phyloP scores from a whole-genome alignment of 2,888 invertebrate species.

The Epiblema foenella region DNA sequence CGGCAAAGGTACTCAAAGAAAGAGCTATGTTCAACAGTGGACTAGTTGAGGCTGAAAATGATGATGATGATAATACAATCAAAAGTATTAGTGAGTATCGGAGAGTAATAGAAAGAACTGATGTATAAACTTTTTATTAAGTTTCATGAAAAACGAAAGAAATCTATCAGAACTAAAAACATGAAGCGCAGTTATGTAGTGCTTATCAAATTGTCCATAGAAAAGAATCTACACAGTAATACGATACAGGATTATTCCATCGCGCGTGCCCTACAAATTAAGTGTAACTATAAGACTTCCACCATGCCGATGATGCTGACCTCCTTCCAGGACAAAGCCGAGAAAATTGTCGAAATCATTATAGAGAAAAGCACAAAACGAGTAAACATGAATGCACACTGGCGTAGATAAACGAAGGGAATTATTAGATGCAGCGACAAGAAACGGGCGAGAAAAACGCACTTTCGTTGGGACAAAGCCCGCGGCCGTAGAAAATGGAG shows the following conservation, averaged over 20 bases:
- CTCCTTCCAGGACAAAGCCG: constrained; percentile 35
- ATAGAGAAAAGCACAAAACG: constrained; percentile 58
- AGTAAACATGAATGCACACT: constrained; percentile 62
- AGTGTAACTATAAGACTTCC: constrained; percentile 24
- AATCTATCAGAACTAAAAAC: neutral
- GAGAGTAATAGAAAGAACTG: neutral
- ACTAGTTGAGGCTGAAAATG: neutral
- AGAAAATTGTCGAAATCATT: constrained; percentile 45
- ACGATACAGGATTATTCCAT: constrained; percentile 19
- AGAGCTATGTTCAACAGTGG: neutral
- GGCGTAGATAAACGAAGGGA: constrained; percentile 74
- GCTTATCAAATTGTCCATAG: constrained; percentile 12
- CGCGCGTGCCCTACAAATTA: constrained; percentile 22
- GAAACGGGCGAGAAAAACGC: constrained; percentile 59
- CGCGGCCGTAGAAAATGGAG: constrained; percentile 21
- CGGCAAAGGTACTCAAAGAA: neutral
- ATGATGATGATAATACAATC: neutral
- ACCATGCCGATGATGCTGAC: constrained; percentile 14
- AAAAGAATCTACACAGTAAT: constrained; percentile 5
- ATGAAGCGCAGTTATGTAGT: neutral
- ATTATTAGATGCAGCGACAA: constrained; percentile 64
- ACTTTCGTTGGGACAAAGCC: constrained; percentile 57
- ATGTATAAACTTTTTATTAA: neutral
- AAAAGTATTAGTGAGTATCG: neutral
- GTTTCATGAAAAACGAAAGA: neutral